Percentiles rank a stretch among this genome's conserved stretches.
Conservation (phyloP, 2,113 vertebrate species). For the Puma concolor region DNA sequence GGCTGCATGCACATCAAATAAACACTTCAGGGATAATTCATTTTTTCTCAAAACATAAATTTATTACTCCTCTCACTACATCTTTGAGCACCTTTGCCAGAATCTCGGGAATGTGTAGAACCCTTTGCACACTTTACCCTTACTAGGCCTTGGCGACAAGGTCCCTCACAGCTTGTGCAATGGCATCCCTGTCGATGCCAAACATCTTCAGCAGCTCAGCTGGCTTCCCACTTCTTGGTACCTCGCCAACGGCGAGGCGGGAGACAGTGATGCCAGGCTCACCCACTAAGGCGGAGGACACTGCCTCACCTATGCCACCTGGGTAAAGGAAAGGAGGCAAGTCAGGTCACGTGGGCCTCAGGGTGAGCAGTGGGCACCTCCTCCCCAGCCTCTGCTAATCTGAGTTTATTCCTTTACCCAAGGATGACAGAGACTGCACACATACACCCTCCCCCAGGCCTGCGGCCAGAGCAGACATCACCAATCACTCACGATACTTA, state of each 20-base stretch:
- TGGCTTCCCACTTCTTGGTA: constrained; percentile 93
- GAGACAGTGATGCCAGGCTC: constrained; percentile 90
- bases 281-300: constrained; percentile 88
- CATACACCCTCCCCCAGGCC: rapidly evolving
- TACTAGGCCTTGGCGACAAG: constrained; percentile 89
- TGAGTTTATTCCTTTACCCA: background rate
- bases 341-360: background rate
- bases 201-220: constrained; percentile 94
- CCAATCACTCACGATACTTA: background rate
- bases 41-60: constrained; percentile 77
- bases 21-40: background rate
- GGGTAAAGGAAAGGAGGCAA: background rate
- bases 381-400: background rate
- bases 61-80: background rate
- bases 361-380: background rate
- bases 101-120: constrained; percentile 21
- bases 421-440: background rate
- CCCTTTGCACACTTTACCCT: rapidly evolving
- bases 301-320: constrained; percentile 95
- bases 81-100: constrained; percentile 39
- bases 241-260: constrained; percentile 91
- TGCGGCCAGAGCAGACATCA: background rate
- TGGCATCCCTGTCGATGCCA: constrained; percentile 94
- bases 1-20: background rate
- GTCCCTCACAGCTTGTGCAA: constrained; percentile 90